phyloP scores from a whole-genome alignment of 2,797 vertebrate genomes.

The Chiroxiphia lanceolata region DNA sequence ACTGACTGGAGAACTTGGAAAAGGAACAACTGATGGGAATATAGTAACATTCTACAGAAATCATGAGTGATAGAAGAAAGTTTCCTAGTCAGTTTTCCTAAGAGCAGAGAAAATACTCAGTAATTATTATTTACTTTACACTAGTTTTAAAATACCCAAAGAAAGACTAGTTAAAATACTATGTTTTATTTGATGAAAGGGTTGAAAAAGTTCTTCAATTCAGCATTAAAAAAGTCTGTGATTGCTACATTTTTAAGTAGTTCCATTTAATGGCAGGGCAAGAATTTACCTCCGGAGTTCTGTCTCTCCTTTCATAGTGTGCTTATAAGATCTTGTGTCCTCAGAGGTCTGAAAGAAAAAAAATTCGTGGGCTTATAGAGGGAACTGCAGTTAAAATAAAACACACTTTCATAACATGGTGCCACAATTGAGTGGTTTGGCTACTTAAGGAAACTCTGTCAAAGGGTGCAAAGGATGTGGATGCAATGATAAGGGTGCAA shows the following conservation, averaged over 20 bases:
- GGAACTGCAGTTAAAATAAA: neutral
- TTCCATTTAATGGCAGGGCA: neutral
- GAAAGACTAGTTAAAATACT: neutral
- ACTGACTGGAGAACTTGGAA: neutral
- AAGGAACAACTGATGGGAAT: neutral
- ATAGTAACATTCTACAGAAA: neutral
- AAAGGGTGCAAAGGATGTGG: neutral
- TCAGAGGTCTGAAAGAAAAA: slow-evolving; percentile 62
- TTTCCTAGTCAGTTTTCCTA: neutral
- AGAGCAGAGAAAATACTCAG: neutral
- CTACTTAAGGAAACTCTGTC: neutral
- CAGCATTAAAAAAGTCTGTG: neutral
- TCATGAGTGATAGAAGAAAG: neutral
- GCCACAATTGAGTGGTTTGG: neutral
- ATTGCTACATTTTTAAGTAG: neutral
- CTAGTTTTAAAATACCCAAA: neutral
- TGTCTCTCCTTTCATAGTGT: slow-evolving; percentile 19
- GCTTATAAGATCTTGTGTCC: neutral
- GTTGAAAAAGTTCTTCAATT: neutral
- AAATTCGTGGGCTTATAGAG: neutral
- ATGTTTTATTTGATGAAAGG: neutral
- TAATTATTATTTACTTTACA: neutral
- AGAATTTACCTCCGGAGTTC: slow-evolving; percentile 65
- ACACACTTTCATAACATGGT: neutral
- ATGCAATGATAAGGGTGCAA: neutral